Base-by-base conservation (phyloP, 2,888 invertebrate species). In the Drosophila maculinotata region DNA sequence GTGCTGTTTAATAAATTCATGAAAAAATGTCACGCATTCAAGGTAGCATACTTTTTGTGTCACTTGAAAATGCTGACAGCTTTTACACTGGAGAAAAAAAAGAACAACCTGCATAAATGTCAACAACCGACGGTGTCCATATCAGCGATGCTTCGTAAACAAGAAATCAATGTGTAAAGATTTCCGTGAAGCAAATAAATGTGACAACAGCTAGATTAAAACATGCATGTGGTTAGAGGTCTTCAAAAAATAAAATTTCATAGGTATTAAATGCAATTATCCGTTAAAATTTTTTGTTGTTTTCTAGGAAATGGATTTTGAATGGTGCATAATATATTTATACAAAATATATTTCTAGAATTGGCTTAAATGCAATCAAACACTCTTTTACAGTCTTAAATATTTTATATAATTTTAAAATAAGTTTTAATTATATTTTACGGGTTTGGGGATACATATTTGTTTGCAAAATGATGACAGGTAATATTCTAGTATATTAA, bases 21-120 rank as follows among this genome's bases (percentile, higher is more conserved):
- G 28, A 1, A 25, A n/a, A 14, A 15, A 8, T 26, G 6, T 9
- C 12, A 6, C 6, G 1, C 39, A 3, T 20, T 15, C 56, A 26
- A 2, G 26, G 35, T 9, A 25, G 76, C 66, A 71, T 66, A 51
- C 72, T 66, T 59, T 60, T 47, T 7, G 59, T 48, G 54, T 4
- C 26, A 8, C 6, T 33, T 31, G 25, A 47, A 70, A 47, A 47
- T 42, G 17, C 7, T 20, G n/a, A 15, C n/a, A 60, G 59, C 59
- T 53, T 54, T 53, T 36, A 30, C 56, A 76, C 52, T 56, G 35
- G 1, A 53, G 25, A 44, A 41, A 52, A 54, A 31, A 17, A 15
- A 28, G 41, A 51, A 31, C 23, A 49, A 51, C n/a, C 23, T 6
- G 38, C 6, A 15, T 30, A 12, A 54, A 54, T 41, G 59, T 76